A percentile compares a stretch with the other conserved stretches of the same genome.
phyloP scores from a whole-genome alignment of 2,113 vertebrate genomes.

The Indicator maculatus region DNA sequence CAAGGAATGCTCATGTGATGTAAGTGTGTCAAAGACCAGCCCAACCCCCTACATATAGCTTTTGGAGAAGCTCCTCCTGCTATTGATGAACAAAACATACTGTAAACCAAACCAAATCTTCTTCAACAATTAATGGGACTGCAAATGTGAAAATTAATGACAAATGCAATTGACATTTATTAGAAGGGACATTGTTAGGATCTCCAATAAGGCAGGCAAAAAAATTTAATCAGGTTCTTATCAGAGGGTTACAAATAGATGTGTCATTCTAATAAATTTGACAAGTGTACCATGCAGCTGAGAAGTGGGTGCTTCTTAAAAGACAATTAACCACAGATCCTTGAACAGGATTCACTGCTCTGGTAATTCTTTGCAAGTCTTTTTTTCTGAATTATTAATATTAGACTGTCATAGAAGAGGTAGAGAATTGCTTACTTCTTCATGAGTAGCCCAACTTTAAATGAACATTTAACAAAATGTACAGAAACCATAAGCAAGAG shows the following conservation, averaged over 20 bases:
- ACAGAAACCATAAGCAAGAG: neutral
- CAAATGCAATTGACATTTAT: neutral
- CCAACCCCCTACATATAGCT: no score
- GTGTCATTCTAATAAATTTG: neutral
- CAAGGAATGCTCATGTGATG: neutral
- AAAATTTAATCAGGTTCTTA: slow-evolving; percentile 30
- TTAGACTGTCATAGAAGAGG: neutral
- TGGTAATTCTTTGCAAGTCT: neutral
- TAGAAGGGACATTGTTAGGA: neutral
- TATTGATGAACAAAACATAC: neutral
- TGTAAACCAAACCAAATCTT: neutral
- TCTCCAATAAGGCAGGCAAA: slow-evolving; percentile 19
- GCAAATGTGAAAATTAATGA: neutral
- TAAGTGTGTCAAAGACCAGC: neutral
- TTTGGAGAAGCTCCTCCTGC: neutral
- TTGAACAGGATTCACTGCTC: neutral
- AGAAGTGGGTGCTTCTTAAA: neutral
- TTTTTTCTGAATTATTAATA: neutral
- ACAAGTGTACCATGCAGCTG: neutral
- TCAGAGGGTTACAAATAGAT: slow-evolving; percentile 14
- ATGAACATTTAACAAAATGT: neutral
- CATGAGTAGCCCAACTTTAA: neutral
- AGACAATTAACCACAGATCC: neutral
- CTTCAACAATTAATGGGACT: neutral
- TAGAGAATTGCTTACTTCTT: neutral